Conservation (phyloP, 2,113 vertebrate species). For the Ochotona princeps region DNA sequence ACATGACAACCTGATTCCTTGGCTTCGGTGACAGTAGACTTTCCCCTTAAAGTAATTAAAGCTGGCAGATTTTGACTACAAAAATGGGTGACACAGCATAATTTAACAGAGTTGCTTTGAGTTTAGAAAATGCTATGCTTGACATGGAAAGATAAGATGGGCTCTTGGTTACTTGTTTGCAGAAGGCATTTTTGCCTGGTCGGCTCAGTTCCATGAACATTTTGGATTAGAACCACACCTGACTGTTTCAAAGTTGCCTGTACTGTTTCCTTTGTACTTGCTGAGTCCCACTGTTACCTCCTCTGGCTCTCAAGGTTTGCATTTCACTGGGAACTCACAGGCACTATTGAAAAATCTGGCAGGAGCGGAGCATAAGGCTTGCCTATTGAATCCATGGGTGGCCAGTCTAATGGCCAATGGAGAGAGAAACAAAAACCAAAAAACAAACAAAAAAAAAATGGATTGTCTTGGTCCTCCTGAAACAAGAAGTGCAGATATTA, state of each 20-base stretch:
- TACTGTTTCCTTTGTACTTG: background rate
- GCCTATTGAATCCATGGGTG: background rate
- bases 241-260: background rate
- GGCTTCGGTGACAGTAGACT: constrained; percentile 10
- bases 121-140: background rate
- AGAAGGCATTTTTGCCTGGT: background rate
- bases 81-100: background rate
- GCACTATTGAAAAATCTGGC: background rate
- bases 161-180: background rate
- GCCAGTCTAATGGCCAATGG: background rate
- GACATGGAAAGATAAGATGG: constrained; percentile 13
- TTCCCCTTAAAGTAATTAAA: constrained; percentile 40
- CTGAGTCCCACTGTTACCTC: background rate
- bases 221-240: background rate
- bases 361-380: background rate
- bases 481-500: background rate
- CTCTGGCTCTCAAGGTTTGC: background rate
- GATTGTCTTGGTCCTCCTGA: background rate
- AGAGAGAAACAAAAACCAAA: background rate
- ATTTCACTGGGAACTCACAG: background rate
- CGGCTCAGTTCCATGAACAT: background rate
- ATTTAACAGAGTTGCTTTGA: constrained; percentile 13
- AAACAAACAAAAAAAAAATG: too few species aligned
- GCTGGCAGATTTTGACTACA: background rate
- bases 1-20: background rate